Evolutionary conservation across 2,797 vertebrate genomes (phyloP), one percentile per base, ranked within the genome.

Genomic region (Megaceryle alcyon): DNA sequence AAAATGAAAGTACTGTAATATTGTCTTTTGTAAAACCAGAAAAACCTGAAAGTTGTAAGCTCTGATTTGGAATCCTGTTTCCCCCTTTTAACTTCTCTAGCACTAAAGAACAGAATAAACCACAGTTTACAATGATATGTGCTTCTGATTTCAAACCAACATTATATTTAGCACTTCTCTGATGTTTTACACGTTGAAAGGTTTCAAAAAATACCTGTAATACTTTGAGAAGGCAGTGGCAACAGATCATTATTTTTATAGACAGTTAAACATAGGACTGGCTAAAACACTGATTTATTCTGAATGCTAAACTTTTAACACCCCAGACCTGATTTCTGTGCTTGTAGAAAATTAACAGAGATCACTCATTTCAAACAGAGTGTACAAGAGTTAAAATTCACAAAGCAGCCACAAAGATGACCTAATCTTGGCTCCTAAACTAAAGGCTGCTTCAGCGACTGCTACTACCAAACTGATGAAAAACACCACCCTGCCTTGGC

Each of bases 381-480:
- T 22, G 49, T 1, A 41, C n/a, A 68, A 78, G 23, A 73, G 37
- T 39, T 66, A 49, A 91, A 82, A 88, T 25, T 79, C 51, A 82
- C 80, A 80, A 85, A 93, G 75, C 43, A 68, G 64, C 15, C 53
- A 66, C 90, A 82, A 77, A 80, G 56, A 60, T 87, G 48, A 53
- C 86, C 90, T 83, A 48, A 86, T 72, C 75, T 78, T 79, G 75
- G 73, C 78, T 85, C 22, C 2, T 26, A 92, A 92, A 86, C 44
- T 66, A 66, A 84, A 90, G 72, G 53, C 68, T 69, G 33, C 64
- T 51, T 86, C 51, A n/a, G 39, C 65, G 82, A 72, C 29, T 59
- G 79, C 59, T 76, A 46, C 60, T 81, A 41, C 49, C 88, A 79
- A 66, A 73, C 25, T 17, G 25, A 64, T 51, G 49, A 63, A 54